These are phyloP conservation scores for Coilia nasus DNA, from an alignment of 2,797 vertebrate genomes.

Conservation along the genomic window DNA sequence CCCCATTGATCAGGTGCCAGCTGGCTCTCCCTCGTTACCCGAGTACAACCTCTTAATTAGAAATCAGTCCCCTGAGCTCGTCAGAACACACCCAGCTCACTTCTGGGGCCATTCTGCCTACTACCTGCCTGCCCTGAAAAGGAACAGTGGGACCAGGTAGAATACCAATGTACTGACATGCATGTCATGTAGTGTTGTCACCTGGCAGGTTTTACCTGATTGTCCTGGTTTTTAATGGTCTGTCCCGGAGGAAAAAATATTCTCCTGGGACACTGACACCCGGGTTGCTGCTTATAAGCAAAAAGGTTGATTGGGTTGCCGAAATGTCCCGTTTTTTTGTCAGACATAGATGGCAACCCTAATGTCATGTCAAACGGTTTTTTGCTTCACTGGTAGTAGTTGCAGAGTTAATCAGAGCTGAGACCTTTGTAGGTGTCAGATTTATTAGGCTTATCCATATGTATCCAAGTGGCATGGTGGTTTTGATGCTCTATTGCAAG, in stretches of 20 bases:
- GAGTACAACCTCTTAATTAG: constrained; percentile 70
- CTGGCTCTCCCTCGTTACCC: constrained; percentile 60
- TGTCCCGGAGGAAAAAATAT: no score
- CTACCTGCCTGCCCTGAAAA: constrained; percentile 31
- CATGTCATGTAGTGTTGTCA: no score
- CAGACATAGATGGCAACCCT: no score
- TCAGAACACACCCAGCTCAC: constrained; percentile 34
- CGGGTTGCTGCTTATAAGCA: no score
- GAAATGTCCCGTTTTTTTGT: no score
- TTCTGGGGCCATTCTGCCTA: constrained; percentile 22
- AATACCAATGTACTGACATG: not conserved
- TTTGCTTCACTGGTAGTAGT: no score
- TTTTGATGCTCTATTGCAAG: not conserved
- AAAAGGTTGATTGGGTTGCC: no score
- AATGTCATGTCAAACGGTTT: no score
- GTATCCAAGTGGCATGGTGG: not conserved
- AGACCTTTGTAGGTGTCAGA: not conserved
- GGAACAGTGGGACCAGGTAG: not conserved
- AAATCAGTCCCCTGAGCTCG: constrained; percentile 65
- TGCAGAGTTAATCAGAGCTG: not conserved
- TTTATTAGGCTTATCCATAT: not conserved
- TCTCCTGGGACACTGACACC: no score
- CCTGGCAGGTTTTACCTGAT: no score
- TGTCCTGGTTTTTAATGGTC: no score
- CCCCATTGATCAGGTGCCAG: constrained; percentile 67